These are phyloP conservation scores for Siderastrea radians DNA, from an alignment of 92 coral and sea anemone genomes.

Conservation along the genomic window DNA sequence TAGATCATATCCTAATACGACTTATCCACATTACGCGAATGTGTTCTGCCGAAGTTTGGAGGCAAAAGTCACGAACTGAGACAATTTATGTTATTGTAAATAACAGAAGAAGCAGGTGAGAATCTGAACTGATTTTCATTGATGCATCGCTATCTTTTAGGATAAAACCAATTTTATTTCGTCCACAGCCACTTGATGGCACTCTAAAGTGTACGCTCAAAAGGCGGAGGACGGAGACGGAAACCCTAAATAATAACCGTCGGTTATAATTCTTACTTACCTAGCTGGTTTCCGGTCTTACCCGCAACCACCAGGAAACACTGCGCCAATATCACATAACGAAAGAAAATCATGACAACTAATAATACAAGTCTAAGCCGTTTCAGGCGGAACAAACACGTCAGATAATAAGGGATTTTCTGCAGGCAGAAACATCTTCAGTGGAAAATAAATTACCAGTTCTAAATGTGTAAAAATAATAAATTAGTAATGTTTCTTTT, in stretches of 20 bases:
- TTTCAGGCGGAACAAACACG: background rate
- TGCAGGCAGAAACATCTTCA: background rate
- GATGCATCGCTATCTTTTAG: too few species aligned
- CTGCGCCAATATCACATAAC: background rate
- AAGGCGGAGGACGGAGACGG: background rate
- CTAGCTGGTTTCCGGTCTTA: constrained; percentile 5
- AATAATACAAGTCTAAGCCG: background rate
- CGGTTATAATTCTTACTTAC: background rate
- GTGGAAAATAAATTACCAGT: background rate
- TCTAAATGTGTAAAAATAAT: background rate
- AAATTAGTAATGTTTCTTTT: constrained; percentile 4
- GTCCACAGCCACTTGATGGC: background rate
- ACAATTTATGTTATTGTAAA: too few species aligned
- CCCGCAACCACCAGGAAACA: constrained; percentile 5
- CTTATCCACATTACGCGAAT: too few species aligned
- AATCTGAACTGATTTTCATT: too few species aligned
- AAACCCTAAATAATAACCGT: background rate
- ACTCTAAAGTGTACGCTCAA: background rate
- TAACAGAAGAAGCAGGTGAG: too few species aligned
- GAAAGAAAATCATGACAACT: background rate
- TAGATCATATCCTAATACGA: too few species aligned
- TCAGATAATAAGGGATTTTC: too few species aligned
- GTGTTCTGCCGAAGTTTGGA: too few species aligned
- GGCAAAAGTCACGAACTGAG: too few species aligned
- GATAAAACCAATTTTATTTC: too few species aligned